A percentile compares a stretch with the other conserved stretches of the same genome.
Conservation (phyloP, 2,113 vertebrate species). For the Oceanites oceanicus region DNA sequence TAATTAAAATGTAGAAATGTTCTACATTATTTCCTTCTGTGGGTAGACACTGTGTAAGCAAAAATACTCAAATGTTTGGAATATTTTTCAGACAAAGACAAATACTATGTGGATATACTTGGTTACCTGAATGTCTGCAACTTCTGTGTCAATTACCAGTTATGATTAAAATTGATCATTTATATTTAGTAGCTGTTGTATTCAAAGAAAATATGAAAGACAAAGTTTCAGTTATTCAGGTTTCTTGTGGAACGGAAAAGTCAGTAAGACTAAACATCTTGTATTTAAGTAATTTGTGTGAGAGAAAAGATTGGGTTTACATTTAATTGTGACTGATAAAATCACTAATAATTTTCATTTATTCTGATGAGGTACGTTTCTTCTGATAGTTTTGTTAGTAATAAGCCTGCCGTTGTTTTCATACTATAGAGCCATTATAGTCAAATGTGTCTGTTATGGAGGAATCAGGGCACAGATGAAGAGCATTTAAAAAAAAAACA, state of each 20-base stretch:
- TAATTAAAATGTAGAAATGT: slow-evolving; percentile 19
- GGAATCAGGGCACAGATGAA: background rate
- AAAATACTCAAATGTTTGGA: slow-evolving; percentile 16
- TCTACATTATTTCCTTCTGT: background rate
- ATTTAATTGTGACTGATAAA: background rate
- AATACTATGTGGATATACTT: background rate
- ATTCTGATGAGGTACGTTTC: background rate
- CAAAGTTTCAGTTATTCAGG: background rate
- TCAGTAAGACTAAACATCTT: background rate
- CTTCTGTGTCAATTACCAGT: background rate
- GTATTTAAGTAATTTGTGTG: background rate
- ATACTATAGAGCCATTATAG: background rate
- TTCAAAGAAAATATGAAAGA: background rate
- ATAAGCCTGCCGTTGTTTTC: background rate
- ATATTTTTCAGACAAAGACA: background rate
- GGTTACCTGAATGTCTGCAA: background rate
- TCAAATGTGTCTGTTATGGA: background rate
- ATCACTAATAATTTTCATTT: background rate
- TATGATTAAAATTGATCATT: background rate
- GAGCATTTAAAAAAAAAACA: background rate
- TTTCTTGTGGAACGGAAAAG: background rate
- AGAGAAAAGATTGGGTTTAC: background rate
- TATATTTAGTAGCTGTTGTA: background rate
- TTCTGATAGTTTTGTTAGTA: background rate
- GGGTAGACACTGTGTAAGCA: background rate